These are phyloP conservation scores for Pristionchus maxplancki DNA, from an alignment of 2,888 invertebrate genomes.

Conservation along the genomic window DNA sequence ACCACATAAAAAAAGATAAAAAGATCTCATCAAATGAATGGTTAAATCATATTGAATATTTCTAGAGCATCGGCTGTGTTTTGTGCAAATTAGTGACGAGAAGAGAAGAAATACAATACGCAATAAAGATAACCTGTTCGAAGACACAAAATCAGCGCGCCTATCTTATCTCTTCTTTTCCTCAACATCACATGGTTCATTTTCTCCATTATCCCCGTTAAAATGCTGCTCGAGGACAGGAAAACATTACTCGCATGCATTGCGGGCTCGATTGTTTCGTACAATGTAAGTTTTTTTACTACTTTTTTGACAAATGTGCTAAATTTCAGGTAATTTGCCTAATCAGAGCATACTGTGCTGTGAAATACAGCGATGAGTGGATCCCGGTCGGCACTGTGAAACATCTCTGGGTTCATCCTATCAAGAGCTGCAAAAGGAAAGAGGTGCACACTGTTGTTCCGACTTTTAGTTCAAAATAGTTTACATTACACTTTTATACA, in stretches of 20 bases:
- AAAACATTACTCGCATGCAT: constrained; percentile 59
- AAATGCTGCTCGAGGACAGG: constrained; percentile 53
- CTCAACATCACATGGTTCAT: background rate
- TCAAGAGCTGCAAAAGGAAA: constrained; percentile 57
- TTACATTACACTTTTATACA: constrained; percentile 45
- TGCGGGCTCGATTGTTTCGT: constrained; percentile 58
- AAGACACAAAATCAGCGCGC: background rate
- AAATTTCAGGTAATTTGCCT: constrained; percentile 49
- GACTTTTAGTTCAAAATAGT: too few species aligned
- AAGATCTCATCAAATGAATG: too few species aligned
- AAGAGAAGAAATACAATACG: background rate
- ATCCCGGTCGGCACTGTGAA: constrained; percentile 62
- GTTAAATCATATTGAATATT: too few species aligned
- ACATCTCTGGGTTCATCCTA: constrained; percentile 60
- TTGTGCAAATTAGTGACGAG: background rate
- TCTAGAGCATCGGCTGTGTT: too few species aligned
- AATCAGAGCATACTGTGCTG: background rate
- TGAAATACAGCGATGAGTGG: constrained; percentile 52
- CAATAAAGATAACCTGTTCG: background rate
- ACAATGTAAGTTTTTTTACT: constrained; percentile 54
- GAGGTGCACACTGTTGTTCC: background rate
- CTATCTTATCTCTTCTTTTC: background rate
- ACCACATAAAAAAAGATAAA: too few species aligned
- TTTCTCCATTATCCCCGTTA: background rate
- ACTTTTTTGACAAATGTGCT: background rate